Evolutionary conservation across 2,888 invertebrate species (phyloP), one percentile per base, ranked within the genome.

Genomic region (Volucella zonaria): DNA sequence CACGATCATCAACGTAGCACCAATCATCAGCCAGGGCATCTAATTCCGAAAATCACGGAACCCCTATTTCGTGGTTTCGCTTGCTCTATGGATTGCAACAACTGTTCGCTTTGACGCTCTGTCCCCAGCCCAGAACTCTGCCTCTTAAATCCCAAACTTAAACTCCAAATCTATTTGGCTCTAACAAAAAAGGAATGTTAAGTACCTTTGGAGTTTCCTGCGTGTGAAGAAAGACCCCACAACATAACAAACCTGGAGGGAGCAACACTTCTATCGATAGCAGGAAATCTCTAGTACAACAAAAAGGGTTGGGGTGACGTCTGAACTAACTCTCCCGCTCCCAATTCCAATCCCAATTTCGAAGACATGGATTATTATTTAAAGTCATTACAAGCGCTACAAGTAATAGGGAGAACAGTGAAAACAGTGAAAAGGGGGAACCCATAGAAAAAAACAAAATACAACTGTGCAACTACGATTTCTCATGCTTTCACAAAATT

Each of bases 1-100:
- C 49, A 51, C 15, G 47, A 42, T 70, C 70, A 70, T 47, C 76
- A 40, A 40, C 14, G 8, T 31, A 54, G 23, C 68, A 62, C 42
- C 23, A 56, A 31, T 31, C 31, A 31, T 6, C 31, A 31, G 4
- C 31, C 31, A 31, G 4, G 31, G 31, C 62, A 61, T 74, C 31
- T 31, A 40, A 14, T 54, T n/a, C n/a, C 10, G 43, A 74, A 62
- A 40, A 82, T 61, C 82, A 78, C 73, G 68, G 75, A 75, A 80
- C 83, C 75, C 79, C 83, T 80, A 80, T 75, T 31, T 73, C 23
- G 54, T 80, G 79, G 83, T 80, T 83, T 83, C 31, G 83, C 75
- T 31, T 31, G 31, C 31, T 31, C 31, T 82, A 78, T 71, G 51
- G 75, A 83, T 83, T 66, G 83, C 71, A 80, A 61, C 83, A 83